Evolutionary conservation across 2,888 invertebrate species (phyloP), one percentile per base, ranked within the genome.

Genomic region (Trissoscelio sp.): DNA sequence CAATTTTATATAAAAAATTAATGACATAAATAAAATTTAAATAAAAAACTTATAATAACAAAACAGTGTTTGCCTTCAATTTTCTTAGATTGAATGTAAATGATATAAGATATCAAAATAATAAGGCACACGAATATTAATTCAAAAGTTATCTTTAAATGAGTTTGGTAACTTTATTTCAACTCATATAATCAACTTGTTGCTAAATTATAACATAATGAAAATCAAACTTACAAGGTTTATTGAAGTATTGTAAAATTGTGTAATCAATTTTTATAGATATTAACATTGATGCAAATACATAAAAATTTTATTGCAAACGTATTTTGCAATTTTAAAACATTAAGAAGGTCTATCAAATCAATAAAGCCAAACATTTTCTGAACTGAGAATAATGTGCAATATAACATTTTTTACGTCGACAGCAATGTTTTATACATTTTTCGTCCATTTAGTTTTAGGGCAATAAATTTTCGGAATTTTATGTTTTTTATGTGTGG

Each of bases 151-250:
- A 42, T 14, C 42, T 42, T 42, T 42, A 5, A 42, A 42, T 42
- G 42, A 42, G 42, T 42, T 42, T 14, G 14, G 14, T 42, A 42
- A 42, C 14, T 42, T 42, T 42, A 42, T 42, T 42, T 42, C 14
- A 42, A 14, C 42, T 14, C 16, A 14, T 14, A 14, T 42, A 34
- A 34, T 42, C 42, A 42, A 42, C 42, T 14, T 42, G 42, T 42
- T 42, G 42, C 42, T 14, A 12, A 44, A 18, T 44, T 44, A 18
- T 18, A 18, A 44, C 7, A 16, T 18, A 44, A 44, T 44, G 44
- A 2, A 44, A 16, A 16, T 16, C 7, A 18, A 18, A 44, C 4
- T 44, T 16, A 18, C 18, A 44, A 18, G 3, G 12, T 12, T 39
- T 39, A 12, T 39, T 5, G 12, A 4, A 39, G 2, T 2, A 2